A percentile compares a stretch with the other conserved stretches of the same genome.
Conservation (phyloP, 2,888 invertebrate species). For the Didymodactylos carnosus region DNA sequence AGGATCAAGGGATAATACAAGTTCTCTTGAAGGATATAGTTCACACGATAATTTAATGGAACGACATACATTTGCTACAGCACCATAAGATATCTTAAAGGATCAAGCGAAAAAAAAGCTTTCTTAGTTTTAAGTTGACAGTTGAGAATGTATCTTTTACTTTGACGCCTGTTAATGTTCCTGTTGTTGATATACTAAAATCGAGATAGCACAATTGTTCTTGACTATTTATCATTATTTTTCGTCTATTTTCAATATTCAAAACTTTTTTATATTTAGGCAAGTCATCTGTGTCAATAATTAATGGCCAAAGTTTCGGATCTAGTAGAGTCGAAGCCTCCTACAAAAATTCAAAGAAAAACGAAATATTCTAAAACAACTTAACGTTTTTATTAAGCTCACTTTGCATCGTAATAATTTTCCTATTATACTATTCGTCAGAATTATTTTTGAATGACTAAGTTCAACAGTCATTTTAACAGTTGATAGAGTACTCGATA, state of each 20-base stretch:
- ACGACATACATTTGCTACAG: constrained; percentile 66
- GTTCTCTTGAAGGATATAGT: constrained; percentile 88
- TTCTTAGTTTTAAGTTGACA: background rate
- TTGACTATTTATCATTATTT: constrained; percentile 66
- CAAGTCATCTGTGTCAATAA: constrained; percentile 89
- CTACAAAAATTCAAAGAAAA: constrained; percentile 25
- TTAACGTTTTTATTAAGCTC: constrained; percentile 16
- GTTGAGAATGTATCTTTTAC: constrained; percentile 18
- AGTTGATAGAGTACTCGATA: constrained; percentile 86
- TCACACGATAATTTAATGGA: constrained; percentile 95
- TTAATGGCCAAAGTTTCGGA: constrained; percentile 82
- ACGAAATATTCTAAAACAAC: no score
- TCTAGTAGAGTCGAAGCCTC: constrained; percentile 74
- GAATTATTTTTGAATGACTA: constrained; percentile 81
- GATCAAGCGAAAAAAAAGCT: constrained; percentile 14
- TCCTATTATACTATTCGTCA: constrained; percentile 76
- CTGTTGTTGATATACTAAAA: constrained; percentile 87
- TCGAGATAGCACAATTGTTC: constrained; percentile 89
- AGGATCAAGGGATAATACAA: constrained; percentile 88
- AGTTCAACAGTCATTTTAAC: constrained; percentile 97
- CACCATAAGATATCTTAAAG: constrained; percentile 64
- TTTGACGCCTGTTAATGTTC: constrained; percentile 91
- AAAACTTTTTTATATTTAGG: constrained; percentile 63
- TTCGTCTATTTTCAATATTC: no score
- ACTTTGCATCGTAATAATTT: constrained; percentile 78